Evolutionary conservation across 2,797 vertebrate species (phyloP).

Genomic region (Synaphobranchus kaupii): DNA sequence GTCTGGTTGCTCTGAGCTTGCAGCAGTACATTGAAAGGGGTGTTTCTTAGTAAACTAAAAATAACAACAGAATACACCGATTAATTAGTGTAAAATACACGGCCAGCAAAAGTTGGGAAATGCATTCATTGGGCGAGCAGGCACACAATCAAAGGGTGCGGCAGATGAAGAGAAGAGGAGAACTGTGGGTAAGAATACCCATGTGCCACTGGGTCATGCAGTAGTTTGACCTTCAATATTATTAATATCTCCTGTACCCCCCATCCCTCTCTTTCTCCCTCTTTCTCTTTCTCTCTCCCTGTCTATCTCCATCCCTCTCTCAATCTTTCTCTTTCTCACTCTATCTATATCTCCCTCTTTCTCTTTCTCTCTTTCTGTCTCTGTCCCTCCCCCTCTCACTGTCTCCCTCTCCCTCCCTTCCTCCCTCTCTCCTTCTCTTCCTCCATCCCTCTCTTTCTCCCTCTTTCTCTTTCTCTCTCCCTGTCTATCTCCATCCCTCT

Average conservation of each 20-base stretch:
- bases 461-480: not conserved
- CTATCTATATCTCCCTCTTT: not conserved
- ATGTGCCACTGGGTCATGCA: too few relatives aligned
- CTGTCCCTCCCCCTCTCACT: not conserved
- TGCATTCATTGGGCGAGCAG: not conserved
- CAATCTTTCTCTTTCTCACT: too few relatives aligned
- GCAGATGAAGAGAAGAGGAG: not conserved
- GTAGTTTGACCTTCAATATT: not conserved
- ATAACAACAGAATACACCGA: not conserved
- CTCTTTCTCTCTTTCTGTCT: not conserved
- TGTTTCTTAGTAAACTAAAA: not conserved
- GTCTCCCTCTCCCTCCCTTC: not conserved
- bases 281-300: too few relatives aligned
- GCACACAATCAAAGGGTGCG: not conserved
- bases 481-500: conserved; percentile 40
- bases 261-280: too few relatives aligned
- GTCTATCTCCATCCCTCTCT: too few relatives aligned
- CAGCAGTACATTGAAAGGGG: not conserved
- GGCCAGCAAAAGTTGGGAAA: not conserved
- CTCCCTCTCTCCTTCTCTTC: not conserved
- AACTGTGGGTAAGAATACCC: not conserved
- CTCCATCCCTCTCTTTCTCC: conserved; percentile 2
- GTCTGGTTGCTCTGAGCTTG: not conserved
- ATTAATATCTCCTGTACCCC: not conserved
- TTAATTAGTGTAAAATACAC: not conserved